These are phyloP conservation scores for Enteromius anoplus DNA, from an alignment of 2,797 vertebrate species.

Conservation along the genomic window DNA sequence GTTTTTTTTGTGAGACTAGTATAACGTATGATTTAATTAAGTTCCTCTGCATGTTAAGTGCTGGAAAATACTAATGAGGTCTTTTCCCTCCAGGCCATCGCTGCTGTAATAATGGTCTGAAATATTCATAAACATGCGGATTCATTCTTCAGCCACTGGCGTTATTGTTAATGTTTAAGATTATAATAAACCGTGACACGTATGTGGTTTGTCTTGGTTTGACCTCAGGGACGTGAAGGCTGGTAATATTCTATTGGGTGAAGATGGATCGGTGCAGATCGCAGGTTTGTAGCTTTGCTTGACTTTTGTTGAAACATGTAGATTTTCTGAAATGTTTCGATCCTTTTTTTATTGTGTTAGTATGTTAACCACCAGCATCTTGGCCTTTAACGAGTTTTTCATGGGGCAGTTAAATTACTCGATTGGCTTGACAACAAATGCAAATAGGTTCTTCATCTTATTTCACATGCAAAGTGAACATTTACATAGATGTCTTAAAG, in stretches of 20 bases:
- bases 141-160: slow-evolving; percentile 3
- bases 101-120: slow-evolving; percentile 30
- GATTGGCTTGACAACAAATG: neutral
- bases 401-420: neutral
- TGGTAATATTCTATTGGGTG: slow-evolving; percentile 97
- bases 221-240: slow-evolving; percentile 90
- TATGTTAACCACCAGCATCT: neutral
- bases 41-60: slow-evolving; percentile 16
- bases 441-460: neutral
- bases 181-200: slow-evolving; percentile 25
- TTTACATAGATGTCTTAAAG: neutral
- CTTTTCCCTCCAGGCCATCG: slow-evolving; percentile 5
- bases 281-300: slow-evolving; percentile 82
- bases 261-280: slow-evolving; percentile 97
- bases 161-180: slow-evolving; percentile 31
- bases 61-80: slow-evolving; percentile 3
- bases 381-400: neutral
- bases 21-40: slow-evolving; percentile 21
- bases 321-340: neutral
- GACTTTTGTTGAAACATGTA: neutral
- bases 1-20: neutral
- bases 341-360: neutral
- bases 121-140: slow-evolving; percentile 24
- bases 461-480: neutral
- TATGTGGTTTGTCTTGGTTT: slow-evolving; percentile 63